A percentile compares a stretch with the other conserved stretches of the same genome.
Evolutionary conservation across 1,140 invertebrate genomes (phyloP).

Genomic region (Cydia splendana): DNA sequence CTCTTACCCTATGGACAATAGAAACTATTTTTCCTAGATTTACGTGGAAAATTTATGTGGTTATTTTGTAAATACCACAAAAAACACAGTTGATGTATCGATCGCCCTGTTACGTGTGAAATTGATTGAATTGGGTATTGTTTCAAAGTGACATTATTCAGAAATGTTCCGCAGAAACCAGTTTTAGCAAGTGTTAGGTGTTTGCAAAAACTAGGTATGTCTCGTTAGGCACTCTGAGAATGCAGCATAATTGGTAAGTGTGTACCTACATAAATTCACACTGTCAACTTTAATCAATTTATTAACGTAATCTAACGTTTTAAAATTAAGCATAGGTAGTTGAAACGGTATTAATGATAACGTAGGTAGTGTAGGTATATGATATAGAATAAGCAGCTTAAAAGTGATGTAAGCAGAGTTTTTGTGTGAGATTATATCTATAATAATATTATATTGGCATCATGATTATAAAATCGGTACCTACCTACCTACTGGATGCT

Average conservation of each 20-base stretch:
- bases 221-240: slow-evolving; percentile 10
- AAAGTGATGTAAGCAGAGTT: neutral
- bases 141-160: slow-evolving; percentile 13
- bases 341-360: too few relatives aligned
- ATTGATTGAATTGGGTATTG: slow-evolving; percentile 22
- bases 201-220: slow-evolving; percentile 6
- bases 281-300: neutral
- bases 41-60: neutral
- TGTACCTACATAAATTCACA: slow-evolving; percentile 12
- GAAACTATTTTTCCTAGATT: neutral
- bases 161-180: neutral
- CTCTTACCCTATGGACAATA: neutral
- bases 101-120: slow-evolving; percentile 21
- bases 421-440: too few relatives aligned
- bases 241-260: neutral
- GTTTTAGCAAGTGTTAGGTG: neutral
- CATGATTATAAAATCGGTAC: too few relatives aligned
- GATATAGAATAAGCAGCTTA: too few relatives aligned
- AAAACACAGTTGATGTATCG: slow-evolving; percentile 13
- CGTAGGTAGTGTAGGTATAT: too few relatives aligned
- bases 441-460: too few relatives aligned
- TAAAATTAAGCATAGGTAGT: too few relatives aligned
- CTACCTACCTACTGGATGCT: too few relatives aligned
- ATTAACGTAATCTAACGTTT: too few relatives aligned
- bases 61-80: slow-evolving; percentile 5